These are phyloP conservation scores for Dynastes tityus DNA, from an alignment of 2,888 invertebrate genomes.

Conservation along the genomic window DNA sequence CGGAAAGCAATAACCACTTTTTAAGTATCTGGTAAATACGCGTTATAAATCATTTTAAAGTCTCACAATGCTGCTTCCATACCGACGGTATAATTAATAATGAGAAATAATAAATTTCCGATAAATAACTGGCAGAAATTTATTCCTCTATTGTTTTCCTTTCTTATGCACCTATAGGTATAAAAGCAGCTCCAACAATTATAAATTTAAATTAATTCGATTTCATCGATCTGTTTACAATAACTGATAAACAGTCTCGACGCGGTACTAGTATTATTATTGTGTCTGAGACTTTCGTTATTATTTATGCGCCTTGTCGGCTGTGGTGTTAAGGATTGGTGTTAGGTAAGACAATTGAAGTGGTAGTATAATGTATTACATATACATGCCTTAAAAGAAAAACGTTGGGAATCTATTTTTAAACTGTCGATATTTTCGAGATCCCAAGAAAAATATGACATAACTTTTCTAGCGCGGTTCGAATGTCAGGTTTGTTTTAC, in stretches of 20 bases:
- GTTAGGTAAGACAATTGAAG: conserved; percentile 11
- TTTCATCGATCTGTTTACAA: conserved; percentile 36
- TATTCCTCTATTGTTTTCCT: conserved; percentile 44
- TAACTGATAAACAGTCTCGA: conserved; percentile 23
- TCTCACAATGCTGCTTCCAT: conserved; percentile 2
- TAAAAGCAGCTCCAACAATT: conserved; percentile 28
- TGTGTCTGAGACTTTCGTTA: conserved; percentile 7
- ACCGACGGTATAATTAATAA: conserved; percentile 22
- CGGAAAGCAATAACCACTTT: background rate
- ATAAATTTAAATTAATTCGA: conserved; percentile 50
- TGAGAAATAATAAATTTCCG: conserved; percentile 36
- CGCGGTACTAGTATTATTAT: background rate
- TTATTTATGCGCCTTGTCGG: conserved; percentile 17
- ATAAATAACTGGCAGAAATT: conserved; percentile 46
- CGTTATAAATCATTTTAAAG: conserved; percentile 21
- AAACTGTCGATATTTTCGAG: conserved; percentile 28
- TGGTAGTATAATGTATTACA: conserved; percentile 23
- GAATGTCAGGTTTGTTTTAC: conserved; percentile 11
- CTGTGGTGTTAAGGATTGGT: conserved; percentile 10
- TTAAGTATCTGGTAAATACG: conserved; percentile 1
- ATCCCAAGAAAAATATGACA: conserved; percentile 29
- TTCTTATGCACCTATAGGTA: conserved; percentile 2
- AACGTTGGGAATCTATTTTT: conserved; percentile 18
- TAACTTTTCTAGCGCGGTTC: background rate
- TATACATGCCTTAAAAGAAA: background rate